Evolutionary conservation across 1,140 invertebrate species (phyloP), one percentile per base, ranked within the genome.

Genomic region (Rhopalosiphum maidis): DNA sequence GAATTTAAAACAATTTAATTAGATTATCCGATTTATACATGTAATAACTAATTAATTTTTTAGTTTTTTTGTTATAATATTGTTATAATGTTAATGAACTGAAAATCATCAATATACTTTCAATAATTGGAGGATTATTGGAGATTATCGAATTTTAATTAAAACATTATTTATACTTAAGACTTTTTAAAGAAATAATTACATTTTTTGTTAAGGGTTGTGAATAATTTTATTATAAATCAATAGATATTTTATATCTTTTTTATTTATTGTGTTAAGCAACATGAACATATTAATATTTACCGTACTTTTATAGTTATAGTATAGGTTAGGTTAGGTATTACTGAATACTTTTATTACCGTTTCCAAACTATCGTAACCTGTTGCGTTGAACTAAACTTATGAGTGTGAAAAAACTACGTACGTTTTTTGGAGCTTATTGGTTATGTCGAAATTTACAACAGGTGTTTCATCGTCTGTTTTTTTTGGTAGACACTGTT

Each of bases 391-490:
- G 30, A 18, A n/a, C 25, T 46, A 5, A 87, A 87, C 85, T 6
- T 18, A 87, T 5, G 30, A 87, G 43, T n/a, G 25, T 1, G 18
- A 43, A 46, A 46, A 87, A 5, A 46, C 4, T n/a, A n/a, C 30
- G 15, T 77, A n/a, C 60, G n/a, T n/a, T 77, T 68, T 77, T 77
- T n/a, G 15, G 9, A 77, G 60, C 60, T 48, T 48, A 87, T 86
- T 11, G 83, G 37, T 86, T 77, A 77, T 77, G 60, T 48, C 43
- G 43, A 87, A 87, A 87, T 87, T 6, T 43, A 87, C 41, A 87
- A 87, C 85, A 87, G 85, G 85, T 87, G 85, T 87, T 25, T 48
- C 43, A 87, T 87, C 85, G 41, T 87, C 23, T 43, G 85, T 87
- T 46, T 87, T 46, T 48, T 48, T 48, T 23, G 15, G 60, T 68